Evolutionary conservation across 2,888 invertebrate species (phyloP), one percentile per base, ranked within the genome.

Genomic region (Synergus laeviventris): DNA sequence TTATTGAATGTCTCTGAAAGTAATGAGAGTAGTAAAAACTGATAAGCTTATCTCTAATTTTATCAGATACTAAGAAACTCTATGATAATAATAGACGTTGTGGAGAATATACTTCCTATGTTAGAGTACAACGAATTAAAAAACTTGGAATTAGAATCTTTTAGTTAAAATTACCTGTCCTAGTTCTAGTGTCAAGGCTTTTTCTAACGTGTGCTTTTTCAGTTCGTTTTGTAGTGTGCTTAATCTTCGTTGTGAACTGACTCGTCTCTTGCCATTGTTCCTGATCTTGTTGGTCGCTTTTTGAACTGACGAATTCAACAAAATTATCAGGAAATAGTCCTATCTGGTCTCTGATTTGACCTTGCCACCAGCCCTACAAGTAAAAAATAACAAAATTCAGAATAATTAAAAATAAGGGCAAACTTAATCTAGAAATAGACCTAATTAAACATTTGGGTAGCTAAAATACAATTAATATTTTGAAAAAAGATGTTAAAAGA

Each of bases 261-360:
- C 77, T 79, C 12, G 77, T 73, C 61, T 89, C 87, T n/a, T 86
- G 86, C 78, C 85, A 84, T 16, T 83, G 83, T 21, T 85, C 83
- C 38, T 85, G 77, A 1, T 85, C 82, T 56, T 84, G 85, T 49
- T 86, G 85, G 21, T 86, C 87, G 5, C 74, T 77, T 75, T 86
- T 84, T 14, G 73, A n/a, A n/a, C 80, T 81, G 83, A 96, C 87
- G 59, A 96, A 89, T 86, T 95, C 94, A 18, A 98, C 97, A 91
- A 99, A 99, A 92, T 99, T 99, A 90, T 99, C 99, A 0, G 99
- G 99, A 91, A 99, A 99, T 3, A 99, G 94, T 7, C 99, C 99
- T 75, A 96, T 92, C 88, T 95, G 94, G 60, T 98, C 99, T 85
- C 94, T 94, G 0, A 98, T 89, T 92, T 99, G 98, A 73, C 99